Evolutionary conservation across 2,888 invertebrate species (phyloP).

Genomic region (Endomychus coccineus): DNA sequence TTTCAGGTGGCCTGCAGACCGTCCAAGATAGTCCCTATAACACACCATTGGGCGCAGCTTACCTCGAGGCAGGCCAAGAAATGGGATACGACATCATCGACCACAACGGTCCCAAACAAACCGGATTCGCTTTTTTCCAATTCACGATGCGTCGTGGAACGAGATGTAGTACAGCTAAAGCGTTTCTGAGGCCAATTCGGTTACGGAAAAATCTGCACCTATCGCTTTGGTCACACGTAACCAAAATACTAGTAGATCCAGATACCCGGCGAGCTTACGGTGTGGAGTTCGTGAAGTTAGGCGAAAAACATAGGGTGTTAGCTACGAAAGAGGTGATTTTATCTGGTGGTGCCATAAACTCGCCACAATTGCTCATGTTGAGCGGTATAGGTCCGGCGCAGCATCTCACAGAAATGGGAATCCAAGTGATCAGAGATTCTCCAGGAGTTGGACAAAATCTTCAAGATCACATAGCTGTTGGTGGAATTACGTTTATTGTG

Average conservation of each 20-base stretch:
- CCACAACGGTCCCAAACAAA: slow-evolving; percentile 78
- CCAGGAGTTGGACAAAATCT: slow-evolving; percentile 82
- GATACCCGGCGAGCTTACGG: slow-evolving; percentile 60
- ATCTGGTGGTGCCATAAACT: slow-evolving; percentile 82
- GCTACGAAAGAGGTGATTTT: slow-evolving; percentile 77
- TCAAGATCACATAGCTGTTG: slow-evolving; percentile 85
- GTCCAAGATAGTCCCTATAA: slow-evolving; percentile 72
- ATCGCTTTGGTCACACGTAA: slow-evolving; percentile 72
- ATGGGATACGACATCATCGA: slow-evolving; percentile 85
- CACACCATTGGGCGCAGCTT: slow-evolving; percentile 77
- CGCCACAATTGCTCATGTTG: slow-evolving; percentile 90
- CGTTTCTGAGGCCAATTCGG: slow-evolving; percentile 73
- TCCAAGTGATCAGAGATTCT: slow-evolving; percentile 60
- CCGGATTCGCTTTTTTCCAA: slow-evolving; percentile 80
- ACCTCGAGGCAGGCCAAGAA: slow-evolving; percentile 84
- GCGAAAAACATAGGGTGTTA: slow-evolving; percentile 52
- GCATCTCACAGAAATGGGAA: slow-evolving; percentile 63
- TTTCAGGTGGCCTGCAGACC: slow-evolving; percentile 65
- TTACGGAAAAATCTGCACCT: slow-evolving; percentile 74
- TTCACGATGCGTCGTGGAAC: slow-evolving; percentile 82
- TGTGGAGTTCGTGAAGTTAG: slow-evolving; percentile 66
- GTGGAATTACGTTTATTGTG: slow-evolving; percentile 72
- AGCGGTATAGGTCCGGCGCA: slow-evolving; percentile 70
- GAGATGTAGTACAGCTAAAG: slow-evolving; percentile 77
- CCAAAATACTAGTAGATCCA: slow-evolving; percentile 62